Base-by-base conservation (phyloP, 2,797 vertebrate genomes). In the Saxicola maurus region DNA sequence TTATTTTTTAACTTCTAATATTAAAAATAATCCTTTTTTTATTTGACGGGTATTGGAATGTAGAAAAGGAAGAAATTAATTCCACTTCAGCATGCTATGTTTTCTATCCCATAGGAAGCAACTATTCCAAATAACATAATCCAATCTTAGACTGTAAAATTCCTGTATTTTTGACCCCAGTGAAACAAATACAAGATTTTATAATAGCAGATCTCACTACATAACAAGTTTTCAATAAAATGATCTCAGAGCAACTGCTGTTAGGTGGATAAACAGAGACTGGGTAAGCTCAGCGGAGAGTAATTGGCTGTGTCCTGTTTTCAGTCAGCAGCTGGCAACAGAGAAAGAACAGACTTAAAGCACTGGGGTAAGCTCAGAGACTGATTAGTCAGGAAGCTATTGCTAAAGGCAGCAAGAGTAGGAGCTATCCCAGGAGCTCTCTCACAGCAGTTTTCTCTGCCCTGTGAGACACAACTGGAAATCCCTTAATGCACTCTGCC, bases 341-440 rank as follows among this genome's bases (percentile, higher is more conserved):
- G 91, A 97, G 88, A 95, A 86, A 91, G 86, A 94, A 87, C 91
- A 97, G 96, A 96, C 96, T 97, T 95, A 93, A 96, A 94, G 95
- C 96, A 96, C 95, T 82, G 92, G 96, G 92, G 95, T 90, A 97
- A 97, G 97, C 96, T 94, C 90, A 77, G 92, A 97, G 97, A 97
- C 96, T 96, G 96, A 97, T 97, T 96, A 97, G 96, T 96, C 96
- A 98, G 95, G 95, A 96, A 95, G 92, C 92, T 86, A 60, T 93
- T 93, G 97, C 93, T 96, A 92, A 95, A 93, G 94, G 94, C 93
- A 95, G 96, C 95, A 89, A 96, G 95, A 94, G 90, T 57, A 90
- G 76, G 65, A 96, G 75, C 80, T 77, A 88, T 90, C 92, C 95
- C 89, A 77, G 76, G 87, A 95, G 94, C 51, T 83, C 76, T 90